Percentiles rank a stretch among this genome's conserved stretches.
These are phyloP conservation scores for Melitaea athalia DNA, from an alignment of 2,888 invertebrate genomes.

Conservation along the genomic window DNA sequence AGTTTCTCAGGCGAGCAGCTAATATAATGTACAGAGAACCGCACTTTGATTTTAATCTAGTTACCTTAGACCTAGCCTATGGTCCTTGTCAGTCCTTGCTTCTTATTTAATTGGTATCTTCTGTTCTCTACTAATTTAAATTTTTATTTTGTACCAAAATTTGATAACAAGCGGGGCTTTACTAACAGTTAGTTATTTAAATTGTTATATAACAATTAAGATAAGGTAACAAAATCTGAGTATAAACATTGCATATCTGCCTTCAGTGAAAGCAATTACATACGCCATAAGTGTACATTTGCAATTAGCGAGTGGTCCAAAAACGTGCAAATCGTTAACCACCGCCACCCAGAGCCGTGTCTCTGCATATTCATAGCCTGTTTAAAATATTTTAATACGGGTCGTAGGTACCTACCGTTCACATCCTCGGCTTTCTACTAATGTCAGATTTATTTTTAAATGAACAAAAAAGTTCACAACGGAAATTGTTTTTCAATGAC, in stretches of 20 bases:
- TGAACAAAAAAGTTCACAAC: constrained; percentile 39
- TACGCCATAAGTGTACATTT: constrained; percentile 79
- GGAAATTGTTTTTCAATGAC: constrained; percentile 38
- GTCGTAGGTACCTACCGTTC: constrained; percentile 65
- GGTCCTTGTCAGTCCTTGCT: constrained; percentile 30
- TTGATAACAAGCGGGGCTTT: too few relatives aligned
- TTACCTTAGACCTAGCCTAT: constrained; percentile 16
- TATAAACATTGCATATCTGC: constrained; percentile 62
- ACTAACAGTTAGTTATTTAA: neutral
- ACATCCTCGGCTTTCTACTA: constrained; percentile 70
- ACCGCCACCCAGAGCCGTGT: constrained; percentile 73
- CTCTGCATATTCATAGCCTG: constrained; percentile 82
- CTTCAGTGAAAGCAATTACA: constrained; percentile 79
- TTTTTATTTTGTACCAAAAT: neutral
- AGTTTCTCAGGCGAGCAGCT: constrained; percentile 55
- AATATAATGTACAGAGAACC: constrained; percentile 71
- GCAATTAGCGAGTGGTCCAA: constrained; percentile 80
- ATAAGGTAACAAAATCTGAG: constrained; percentile 55
- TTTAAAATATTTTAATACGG: constrained; percentile 82
- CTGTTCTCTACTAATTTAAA: neutral
- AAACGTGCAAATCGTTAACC: constrained; percentile 82
- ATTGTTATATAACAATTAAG: constrained; percentile 7
- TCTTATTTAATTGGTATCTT: constrained; percentile 22
- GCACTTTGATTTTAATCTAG: constrained; percentile 64
- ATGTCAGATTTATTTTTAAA: constrained; percentile 66